Conservation (phyloP, 2,888 invertebrate species). For the Nomada hirtipes region DNA sequence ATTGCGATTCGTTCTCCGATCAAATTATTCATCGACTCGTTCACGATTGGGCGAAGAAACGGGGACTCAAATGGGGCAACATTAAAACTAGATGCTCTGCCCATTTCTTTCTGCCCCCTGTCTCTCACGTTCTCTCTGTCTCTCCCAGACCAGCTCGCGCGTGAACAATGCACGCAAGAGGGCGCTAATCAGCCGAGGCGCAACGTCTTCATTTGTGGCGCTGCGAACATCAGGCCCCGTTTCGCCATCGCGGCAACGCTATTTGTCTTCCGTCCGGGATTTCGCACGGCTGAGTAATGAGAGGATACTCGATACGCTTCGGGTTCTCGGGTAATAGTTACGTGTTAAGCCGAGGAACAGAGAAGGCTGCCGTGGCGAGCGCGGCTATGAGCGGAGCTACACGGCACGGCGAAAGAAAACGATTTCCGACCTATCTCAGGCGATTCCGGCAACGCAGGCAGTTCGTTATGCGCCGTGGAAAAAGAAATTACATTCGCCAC, state of each 20-base stretch:
- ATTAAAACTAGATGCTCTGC: background rate
- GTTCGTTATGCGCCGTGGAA: conserved; percentile 47
- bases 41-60: conserved; percentile 42
- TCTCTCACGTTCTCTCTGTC: background rate
- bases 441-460: conserved; percentile 35
- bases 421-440: conserved; percentile 25
- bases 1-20: conserved; percentile 57
- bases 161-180: conserved; percentile 54
- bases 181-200: conserved; percentile 75
- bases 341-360: conserved; percentile 13
- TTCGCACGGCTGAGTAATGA: conserved; percentile 66
- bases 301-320: conserved; percentile 56
- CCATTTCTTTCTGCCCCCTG: conserved; percentile 13
- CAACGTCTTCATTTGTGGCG: conserved; percentile 77
- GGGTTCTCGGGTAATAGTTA: conserved; percentile 65
- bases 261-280: conserved; percentile 75
- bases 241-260: conserved; percentile 71
- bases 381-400: background rate
- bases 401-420: conserved; percentile 24
- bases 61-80: conserved; percentile 36
- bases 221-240: conserved; percentile 61
- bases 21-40: conserved; percentile 64
- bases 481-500: conserved; percentile 40
- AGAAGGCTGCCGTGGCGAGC: background rate
- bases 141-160: conserved; percentile 3